These are phyloP conservation scores for Pammene fasciana DNA, from an alignment of 2,888 invertebrate species.

Conservation along the genomic window DNA sequence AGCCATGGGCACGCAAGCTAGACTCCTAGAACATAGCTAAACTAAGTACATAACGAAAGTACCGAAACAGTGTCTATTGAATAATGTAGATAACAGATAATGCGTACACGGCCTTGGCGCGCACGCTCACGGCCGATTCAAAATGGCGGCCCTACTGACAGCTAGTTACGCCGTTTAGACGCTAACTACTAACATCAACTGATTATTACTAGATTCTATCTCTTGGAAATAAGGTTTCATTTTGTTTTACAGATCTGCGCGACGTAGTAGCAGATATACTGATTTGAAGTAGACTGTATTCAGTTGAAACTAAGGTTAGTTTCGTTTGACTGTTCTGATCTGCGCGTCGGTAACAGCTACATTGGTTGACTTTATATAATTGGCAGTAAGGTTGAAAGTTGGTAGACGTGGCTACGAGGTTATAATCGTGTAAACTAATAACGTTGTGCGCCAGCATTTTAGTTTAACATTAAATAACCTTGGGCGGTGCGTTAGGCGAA, in stretches of 20 bases:
- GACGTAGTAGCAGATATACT: no score
- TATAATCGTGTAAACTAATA: conserved; percentile 9
- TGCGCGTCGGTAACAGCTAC: no score
- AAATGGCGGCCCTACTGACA: conserved; percentile 1
- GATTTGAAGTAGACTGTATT: no score
- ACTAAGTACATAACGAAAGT: neutral
- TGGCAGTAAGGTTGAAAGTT: neutral
- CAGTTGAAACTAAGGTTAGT: no score
- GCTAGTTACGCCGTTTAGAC: neutral
- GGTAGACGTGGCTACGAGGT: neutral
- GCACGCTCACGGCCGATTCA: conserved; percentile 10
- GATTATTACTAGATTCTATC: no score
- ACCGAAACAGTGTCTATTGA: conserved; percentile 23
- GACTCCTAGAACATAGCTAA: neutral
- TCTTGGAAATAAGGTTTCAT: no score
- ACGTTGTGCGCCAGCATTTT: no score
- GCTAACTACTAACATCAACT: neutral
- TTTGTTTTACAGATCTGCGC: no score
- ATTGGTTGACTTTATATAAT: neutral
- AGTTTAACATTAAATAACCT: no score
- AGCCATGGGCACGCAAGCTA: no score
- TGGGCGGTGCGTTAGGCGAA: no score
- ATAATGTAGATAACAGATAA: conserved; percentile 38
- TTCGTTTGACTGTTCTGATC: no score
- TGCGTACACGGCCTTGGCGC: conserved; percentile 30